Conservation (phyloP, 2,888 invertebrate genomes). For the Bombyx huttoni region DNA sequence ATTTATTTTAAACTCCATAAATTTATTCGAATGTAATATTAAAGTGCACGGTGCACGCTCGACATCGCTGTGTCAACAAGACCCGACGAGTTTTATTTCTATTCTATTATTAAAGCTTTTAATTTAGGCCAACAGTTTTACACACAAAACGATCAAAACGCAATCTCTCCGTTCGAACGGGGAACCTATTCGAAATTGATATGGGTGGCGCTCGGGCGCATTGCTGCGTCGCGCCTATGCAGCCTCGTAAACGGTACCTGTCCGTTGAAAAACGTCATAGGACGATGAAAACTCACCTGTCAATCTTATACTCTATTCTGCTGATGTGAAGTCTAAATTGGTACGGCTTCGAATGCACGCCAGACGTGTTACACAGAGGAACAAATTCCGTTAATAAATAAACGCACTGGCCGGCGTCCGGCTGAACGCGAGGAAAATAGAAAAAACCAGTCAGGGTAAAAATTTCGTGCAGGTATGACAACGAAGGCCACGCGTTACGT, state of each 20-base stretch:
- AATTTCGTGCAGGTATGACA: conserved; percentile 68
- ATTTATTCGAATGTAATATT: conserved; percentile 47
- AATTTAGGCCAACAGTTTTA: conserved; percentile 70
- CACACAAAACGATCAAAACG: conserved; percentile 67
- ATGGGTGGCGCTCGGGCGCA: conserved; percentile 61
- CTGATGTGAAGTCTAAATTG: conserved; percentile 22
- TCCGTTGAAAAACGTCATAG: conserved; percentile 30
- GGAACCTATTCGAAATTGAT: conserved; percentile 71
- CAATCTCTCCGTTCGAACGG: conserved; percentile 64
- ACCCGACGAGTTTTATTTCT: conserved; percentile 49
- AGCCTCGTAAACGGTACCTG: conserved; percentile 56
- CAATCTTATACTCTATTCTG: conserved; percentile 27
- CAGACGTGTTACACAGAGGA: conserved; percentile 49
- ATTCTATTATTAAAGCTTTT: conserved; percentile 69
- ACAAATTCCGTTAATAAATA: conserved; percentile 72
- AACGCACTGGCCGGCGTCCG: conserved; percentile 57
- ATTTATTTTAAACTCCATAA: conserved; percentile 37
- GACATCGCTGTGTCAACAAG: conserved; percentile 43
- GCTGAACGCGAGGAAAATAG: conserved; percentile 48
- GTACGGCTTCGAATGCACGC: conserved; percentile 6
- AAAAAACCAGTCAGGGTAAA: conserved; percentile 42
- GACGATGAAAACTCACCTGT: background rate
- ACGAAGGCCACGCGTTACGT: conserved; percentile 45
- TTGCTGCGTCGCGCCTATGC: conserved; percentile 58
- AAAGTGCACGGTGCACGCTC: conserved; percentile 27